Conservation (phyloP, 2,888 invertebrate species). For the Agrochola lota region DNA sequence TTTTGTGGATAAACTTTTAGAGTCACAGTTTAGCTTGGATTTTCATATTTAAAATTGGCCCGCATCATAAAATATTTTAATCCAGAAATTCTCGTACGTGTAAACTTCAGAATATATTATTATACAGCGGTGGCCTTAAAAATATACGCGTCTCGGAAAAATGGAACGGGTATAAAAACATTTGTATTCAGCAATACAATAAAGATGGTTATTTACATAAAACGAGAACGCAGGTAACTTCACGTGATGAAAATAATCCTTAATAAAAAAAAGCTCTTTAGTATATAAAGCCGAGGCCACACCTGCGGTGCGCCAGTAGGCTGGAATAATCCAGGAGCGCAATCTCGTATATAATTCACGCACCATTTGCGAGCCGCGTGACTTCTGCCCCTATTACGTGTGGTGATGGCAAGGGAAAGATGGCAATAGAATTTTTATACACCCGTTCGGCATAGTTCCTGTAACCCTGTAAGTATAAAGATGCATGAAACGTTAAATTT, state of each 20-base stretch:
- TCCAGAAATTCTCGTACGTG: conserved; percentile 1
- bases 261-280: conserved; percentile 63
- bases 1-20: conserved; percentile 21
- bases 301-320: conserved; percentile 66
- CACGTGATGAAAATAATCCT: conserved; percentile 67
- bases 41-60: conserved; percentile 6
- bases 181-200: conserved; percentile 59
- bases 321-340: conserved; percentile 70
- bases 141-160: conserved; percentile 29
- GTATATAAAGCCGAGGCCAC: conserved; percentile 65
- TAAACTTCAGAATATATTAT: conserved; percentile 24
- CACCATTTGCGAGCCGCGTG: conserved; percentile 78
- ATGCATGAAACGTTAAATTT: background rate
- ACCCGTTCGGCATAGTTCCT: conserved; percentile 19
- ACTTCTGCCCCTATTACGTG: conserved; percentile 69
- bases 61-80: conserved; percentile 14
- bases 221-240: conserved; percentile 53
- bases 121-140: conserved; percentile 23
- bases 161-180: conserved; percentile 54
- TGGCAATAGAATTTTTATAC: conserved; percentile 62
- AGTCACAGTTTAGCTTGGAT: conserved; percentile 4
- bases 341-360: conserved; percentile 82
- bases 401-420: conserved; percentile 67
- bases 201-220: conserved; percentile 63
- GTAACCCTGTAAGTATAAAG: background rate